Evolutionary conservation across 2,888 invertebrate genomes (phyloP).

Genomic region (Strigamia transsilvanica): DNA sequence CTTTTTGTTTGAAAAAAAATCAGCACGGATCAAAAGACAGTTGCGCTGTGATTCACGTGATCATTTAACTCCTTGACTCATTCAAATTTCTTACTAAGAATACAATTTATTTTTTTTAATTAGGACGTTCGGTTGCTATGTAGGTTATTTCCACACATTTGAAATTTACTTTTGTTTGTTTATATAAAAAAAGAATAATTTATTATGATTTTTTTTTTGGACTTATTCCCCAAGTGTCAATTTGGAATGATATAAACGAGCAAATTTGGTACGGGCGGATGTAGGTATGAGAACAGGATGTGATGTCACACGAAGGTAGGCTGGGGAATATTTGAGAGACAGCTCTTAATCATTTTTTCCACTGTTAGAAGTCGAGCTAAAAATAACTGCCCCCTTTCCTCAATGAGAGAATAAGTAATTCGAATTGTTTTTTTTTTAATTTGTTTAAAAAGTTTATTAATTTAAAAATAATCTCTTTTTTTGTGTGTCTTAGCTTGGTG

Average conservation of each 20-base stretch:
- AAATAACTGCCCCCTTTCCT: conserved; percentile 42
- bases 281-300: conserved; percentile 37
- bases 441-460: no score
- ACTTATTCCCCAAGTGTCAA: neutral
- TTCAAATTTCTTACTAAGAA: conserved; percentile 25
- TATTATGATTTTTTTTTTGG: no score
- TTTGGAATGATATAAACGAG: conserved; percentile 31
- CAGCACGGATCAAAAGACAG: neutral
- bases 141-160: no score
- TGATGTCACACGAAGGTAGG: conserved; percentile 42
- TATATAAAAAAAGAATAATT: no score
- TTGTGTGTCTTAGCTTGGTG: no score
- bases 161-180: no score
- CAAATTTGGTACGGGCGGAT: conserved; percentile 17
- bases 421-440: neutral
- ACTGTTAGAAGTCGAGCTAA: neutral
- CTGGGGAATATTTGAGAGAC: conserved; percentile 45
- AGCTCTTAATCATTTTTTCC: conserved; percentile 45
- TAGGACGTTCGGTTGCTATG: no score
- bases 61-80: conserved; percentile 36
- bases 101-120: neutral
- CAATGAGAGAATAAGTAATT: conserved; percentile 4
- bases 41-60: conserved; percentile 13
- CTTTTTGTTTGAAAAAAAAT: neutral
- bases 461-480: no score